A percentile compares a stretch with the other conserved stretches of the same genome.
phyloP scores from a whole-genome alignment of 2,888 invertebrate species.

The Acanthacorydalis orientalis region DNA sequence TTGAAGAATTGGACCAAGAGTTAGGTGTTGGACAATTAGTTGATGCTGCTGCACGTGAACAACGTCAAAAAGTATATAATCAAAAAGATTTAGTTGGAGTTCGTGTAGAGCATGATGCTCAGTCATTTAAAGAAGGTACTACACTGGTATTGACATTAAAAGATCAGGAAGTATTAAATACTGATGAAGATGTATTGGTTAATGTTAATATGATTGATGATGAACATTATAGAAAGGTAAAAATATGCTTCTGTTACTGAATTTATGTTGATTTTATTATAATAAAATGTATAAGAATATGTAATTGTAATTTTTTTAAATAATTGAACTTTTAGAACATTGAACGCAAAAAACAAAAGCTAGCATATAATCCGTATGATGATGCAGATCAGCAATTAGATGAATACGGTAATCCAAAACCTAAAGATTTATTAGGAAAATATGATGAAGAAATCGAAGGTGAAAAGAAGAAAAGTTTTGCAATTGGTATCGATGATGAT shows the following conservation, averaged over 20 bases:
- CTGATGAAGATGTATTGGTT: slow-evolving; percentile 72
- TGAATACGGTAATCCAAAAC: slow-evolving; percentile 43
- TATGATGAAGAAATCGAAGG: slow-evolving; percentile 90
- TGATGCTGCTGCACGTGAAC: slow-evolving; percentile 52
- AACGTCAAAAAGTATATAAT: slow-evolving; percentile 44
- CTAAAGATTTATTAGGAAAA: slow-evolving; percentile 62
- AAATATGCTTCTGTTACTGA: neutral
- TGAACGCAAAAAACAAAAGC: slow-evolving; percentile 67
- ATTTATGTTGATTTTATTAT: slow-evolving; percentile 1
- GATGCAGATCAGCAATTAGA: slow-evolving; percentile 53
- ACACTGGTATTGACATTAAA: slow-evolving; percentile 83
- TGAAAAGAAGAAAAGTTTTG: slow-evolving; percentile 49
- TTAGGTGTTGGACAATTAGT: slow-evolving; percentile 79
- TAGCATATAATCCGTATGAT: slow-evolving; percentile 75
- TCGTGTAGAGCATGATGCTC: slow-evolving; percentile 67
- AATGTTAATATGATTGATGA: slow-evolving; percentile 82
- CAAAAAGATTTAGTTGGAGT: slow-evolving; percentile 62
- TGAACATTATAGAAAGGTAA: slow-evolving; percentile 61
- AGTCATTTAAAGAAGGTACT: slow-evolving; percentile 54
- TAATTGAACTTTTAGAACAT: slow-evolving; percentile 41
- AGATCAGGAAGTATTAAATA: slow-evolving; percentile 79
- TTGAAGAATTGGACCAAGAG: slow-evolving; percentile 90
- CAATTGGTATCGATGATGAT: slow-evolving; percentile 50
- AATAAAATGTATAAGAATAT: too few relatives aligned
- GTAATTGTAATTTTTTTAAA: slow-evolving; percentile 3